Conservation (phyloP, 1,140 invertebrate species). For the Anastatus disparis region DNA sequence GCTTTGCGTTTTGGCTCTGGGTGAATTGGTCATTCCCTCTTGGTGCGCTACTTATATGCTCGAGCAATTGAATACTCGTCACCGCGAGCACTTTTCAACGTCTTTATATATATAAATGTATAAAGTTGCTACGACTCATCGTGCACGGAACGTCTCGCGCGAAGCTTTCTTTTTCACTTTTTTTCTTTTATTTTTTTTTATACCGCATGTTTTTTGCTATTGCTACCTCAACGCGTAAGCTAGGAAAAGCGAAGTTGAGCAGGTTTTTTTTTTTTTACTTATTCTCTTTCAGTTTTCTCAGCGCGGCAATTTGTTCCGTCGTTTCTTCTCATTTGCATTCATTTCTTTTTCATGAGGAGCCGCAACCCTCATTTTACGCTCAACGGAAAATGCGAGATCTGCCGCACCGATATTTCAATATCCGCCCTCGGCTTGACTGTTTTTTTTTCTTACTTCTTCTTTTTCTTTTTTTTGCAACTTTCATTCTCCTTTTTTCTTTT, state of each 20-base stretch:
- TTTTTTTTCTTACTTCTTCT: neutral
- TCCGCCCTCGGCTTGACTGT: neutral
- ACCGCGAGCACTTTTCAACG: neutral
- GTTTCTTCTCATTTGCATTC: constrained; percentile 26
- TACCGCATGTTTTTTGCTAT: too few species aligned
- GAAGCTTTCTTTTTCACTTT: too few species aligned
- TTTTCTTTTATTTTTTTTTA: too few species aligned
- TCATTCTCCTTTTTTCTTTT: neutral
- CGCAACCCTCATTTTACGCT: constrained; percentile 16
- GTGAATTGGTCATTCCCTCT: neutral
- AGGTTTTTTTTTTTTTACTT: too few species aligned
- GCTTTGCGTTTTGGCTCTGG: neutral
- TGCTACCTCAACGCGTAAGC: too few species aligned
- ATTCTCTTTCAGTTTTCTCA: neutral
- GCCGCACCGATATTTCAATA: constrained; percentile 27
- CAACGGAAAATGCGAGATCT: constrained; percentile 8
- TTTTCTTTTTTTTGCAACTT: neutral
- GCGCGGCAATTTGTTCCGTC: constrained; percentile 16
- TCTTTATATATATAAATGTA: too few species aligned
- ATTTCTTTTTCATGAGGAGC: constrained; percentile 20
- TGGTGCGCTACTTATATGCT: neutral
- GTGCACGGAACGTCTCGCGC: neutral
- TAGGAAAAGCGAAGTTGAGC: too few species aligned
- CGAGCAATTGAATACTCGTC: constrained; percentile 30
- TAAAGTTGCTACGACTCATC: too few species aligned